These are phyloP conservation scores for Orius insidiosus DNA, from an alignment of 1,140 invertebrate genomes.

Conservation along the genomic window DNA sequence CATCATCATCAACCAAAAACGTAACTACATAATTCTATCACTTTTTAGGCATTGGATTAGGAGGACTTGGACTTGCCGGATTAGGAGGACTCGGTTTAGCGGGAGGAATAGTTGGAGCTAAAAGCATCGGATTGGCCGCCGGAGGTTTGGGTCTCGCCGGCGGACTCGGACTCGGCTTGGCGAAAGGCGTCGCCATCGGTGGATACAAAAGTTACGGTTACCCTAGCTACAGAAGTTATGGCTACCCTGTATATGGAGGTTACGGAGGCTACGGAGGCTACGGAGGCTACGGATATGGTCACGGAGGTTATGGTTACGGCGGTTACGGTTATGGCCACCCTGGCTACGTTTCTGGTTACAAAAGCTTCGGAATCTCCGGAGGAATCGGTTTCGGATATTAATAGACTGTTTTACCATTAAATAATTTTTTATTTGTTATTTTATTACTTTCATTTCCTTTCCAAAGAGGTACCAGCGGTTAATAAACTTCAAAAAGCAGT, in stretches of 20 bases:
- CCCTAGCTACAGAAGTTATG: background rate
- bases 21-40: no score
- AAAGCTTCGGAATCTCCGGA: no score
- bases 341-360: no score
- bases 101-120: background rate
- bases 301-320: slow-evolving; percentile 4
- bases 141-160: background rate
- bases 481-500: no score
- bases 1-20: no score
- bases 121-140: background rate
- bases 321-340: background rate
- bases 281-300: background rate
- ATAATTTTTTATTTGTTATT: no score
- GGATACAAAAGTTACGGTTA: background rate
- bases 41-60: no score
- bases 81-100: background rate
- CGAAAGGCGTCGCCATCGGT: background rate
- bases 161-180: background rate
- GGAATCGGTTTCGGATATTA: no score
- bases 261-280: background rate
- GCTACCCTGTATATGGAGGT: background rate
- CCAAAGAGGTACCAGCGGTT: no score
- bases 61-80: no score
- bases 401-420: no score
- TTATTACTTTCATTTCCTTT: no score